Evolutionary conservation across 1,140 invertebrate genomes (phyloP).

Genomic region (Leptinotarsa texana): DNA sequence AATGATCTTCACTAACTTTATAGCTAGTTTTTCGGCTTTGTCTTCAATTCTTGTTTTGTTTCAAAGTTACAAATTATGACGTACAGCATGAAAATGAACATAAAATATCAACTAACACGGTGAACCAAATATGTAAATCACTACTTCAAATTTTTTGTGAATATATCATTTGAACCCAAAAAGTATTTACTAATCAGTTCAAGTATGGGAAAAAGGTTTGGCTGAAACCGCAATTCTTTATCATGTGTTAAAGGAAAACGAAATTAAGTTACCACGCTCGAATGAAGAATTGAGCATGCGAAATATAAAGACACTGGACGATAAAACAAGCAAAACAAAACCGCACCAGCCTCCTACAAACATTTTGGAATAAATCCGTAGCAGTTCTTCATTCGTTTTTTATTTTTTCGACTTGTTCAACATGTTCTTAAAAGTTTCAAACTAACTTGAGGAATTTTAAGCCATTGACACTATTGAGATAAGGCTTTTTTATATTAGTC

Average conservation of each 20-base stretch:
- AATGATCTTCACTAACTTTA: too few relatives aligned
- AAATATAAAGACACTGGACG: slow-evolving; percentile 11
- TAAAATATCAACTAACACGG: too few relatives aligned
- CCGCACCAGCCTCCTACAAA: slow-evolving; percentile 26
- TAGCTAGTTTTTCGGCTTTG: too few relatives aligned
- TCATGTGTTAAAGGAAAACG: neutral
- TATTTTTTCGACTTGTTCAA: slow-evolving; percentile 26
- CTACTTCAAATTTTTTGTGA: too few relatives aligned
- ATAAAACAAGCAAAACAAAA: slow-evolving; percentile 20
- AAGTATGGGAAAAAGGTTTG: neutral
- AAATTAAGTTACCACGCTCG: slow-evolving; percentile 7
- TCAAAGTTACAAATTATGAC: too few relatives aligned
- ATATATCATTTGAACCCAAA: too few relatives aligned
- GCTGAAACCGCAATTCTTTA: slow-evolving; percentile 6
- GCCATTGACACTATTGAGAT: slow-evolving; percentile 21
- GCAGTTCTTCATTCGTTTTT: slow-evolving; percentile 27
- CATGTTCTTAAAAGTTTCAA: slow-evolving; percentile 30
- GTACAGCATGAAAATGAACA: too few relatives aligned
- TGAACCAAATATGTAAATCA: too few relatives aligned
- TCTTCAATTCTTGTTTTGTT: too few relatives aligned
- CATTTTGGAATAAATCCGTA: slow-evolving; percentile 20
- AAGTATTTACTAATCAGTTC: too few relatives aligned
- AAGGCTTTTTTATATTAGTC: slow-evolving; percentile 23
- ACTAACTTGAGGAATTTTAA: slow-evolving; percentile 27
- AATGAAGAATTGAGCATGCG: slow-evolving; percentile 26